A percentile compares a stretch with the other conserved stretches of the same genome.
Conservation (phyloP, 2,113 vertebrate species). For the Tupaia chinensis region DNA sequence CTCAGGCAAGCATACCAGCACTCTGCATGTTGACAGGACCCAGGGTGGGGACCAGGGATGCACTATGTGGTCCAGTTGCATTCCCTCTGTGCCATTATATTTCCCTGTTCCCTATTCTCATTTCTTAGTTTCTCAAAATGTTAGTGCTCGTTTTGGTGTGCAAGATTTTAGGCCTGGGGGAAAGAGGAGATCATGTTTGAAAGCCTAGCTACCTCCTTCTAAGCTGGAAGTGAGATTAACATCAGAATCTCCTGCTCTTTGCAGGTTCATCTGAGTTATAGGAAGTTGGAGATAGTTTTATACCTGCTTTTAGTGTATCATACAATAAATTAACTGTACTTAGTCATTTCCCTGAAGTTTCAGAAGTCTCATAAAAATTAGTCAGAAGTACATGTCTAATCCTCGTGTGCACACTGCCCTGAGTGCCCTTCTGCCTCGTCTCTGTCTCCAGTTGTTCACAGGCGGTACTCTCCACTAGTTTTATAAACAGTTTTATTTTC, state of each 20-base stretch:
- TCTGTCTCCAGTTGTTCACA: not conserved
- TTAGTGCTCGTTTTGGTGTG: not conserved
- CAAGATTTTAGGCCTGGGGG: not conserved
- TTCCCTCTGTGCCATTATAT: too few relatives aligned
- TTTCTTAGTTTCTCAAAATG: not conserved
- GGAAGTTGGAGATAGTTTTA: not conserved
- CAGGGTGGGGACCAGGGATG: too few relatives aligned
- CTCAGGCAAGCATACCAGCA: too few relatives aligned
- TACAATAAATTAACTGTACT: not conserved
- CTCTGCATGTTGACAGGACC: too few relatives aligned
- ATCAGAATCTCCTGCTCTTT: not conserved
- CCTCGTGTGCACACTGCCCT: fast-evolving
- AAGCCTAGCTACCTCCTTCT: not conserved
- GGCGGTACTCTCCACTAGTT: not conserved
- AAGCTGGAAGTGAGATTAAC: not conserved
- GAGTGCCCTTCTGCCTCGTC: not conserved
- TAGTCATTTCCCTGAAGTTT: not conserved
- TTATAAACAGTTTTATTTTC: not conserved
- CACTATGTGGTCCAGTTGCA: too few relatives aligned
- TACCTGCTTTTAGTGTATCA: not conserved
- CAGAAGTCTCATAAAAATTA: not conserved
- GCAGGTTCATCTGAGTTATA: not conserved
- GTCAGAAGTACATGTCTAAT: not conserved
- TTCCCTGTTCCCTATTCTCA: not conserved
- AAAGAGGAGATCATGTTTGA: not conserved